Base-by-base conservation (phyloP, 2,888 invertebrate species). In the Thymelicus lineola region DNA sequence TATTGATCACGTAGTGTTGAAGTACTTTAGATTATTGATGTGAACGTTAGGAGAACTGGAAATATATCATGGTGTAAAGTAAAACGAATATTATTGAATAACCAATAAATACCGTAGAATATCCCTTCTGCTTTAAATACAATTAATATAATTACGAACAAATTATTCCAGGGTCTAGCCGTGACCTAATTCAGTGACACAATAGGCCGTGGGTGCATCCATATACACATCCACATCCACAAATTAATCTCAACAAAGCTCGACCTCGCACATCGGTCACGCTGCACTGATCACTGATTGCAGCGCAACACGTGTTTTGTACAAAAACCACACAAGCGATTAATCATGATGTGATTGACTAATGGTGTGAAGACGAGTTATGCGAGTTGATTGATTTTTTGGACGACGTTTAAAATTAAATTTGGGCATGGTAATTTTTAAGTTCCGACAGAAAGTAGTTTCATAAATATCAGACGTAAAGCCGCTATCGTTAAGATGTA, bases 231-330 rank as follows among this genome's bases (percentile, higher is more conserved):
- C 28, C 28, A 28, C 28, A 28, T 28, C 28, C 28, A 28, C 28
- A 28, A 28, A 28, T 28, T 5, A 53, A 53, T 53, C 53, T 53
- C 53, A 20, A 53, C 53, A 53, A 55, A 55, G 42, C 55, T 46
- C 46, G 66, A 59, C 66, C 66, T 66, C 58, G 66, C 59, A 38
- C 66, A 66, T 66, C 66, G 35, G 66, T 59, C 48, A 66, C 66
- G 66, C 66, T 66, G 66, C 66, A 66, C 48, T 59, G 59, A 36
- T 48, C 36, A 66, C 48, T 59, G 59, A 36, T 48, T 17, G 38
- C 48, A 36, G 45, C 35, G 28, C 17, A 38, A 66, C 60, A 66
- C 66, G 66, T 66, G 66, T 20, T n/a, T 9, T 12, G 7, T 38
- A 20, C n/a, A 42, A 17, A 48, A 48, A 28, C 35, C n/a, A 50